Percentiles rank a stretch among this genome's conserved stretches.
Evolutionary conservation across 2,113 vertebrate genomes (phyloP).

Genomic region (Megaceryle torquata): DNA sequence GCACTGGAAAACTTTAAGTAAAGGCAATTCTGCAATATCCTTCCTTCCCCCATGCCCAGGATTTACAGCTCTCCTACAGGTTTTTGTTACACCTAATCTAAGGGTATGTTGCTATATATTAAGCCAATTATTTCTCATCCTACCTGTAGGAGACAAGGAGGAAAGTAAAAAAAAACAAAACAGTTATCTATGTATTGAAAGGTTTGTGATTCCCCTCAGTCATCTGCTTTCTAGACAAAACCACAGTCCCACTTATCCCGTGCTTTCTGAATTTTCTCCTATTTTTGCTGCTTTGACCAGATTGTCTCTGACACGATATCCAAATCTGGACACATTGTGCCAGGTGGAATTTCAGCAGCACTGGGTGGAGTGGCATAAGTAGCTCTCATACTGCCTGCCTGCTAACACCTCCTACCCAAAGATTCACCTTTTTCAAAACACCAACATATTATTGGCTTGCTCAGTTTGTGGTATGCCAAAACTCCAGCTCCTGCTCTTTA

Average conservation of each 20-base stretch:
- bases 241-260: neutral
- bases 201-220: neutral
- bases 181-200: neutral
- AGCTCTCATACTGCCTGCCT: conserved; percentile 21
- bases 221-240: conserved; percentile 24
- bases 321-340: conserved; percentile 31
- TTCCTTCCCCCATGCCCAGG: neutral
- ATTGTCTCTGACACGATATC: conserved; percentile 31
- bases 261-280: conserved; percentile 4
- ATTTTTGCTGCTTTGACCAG: conserved; percentile 25
- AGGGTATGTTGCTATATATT: neutral
- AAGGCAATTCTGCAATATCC: neutral
- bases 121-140: neutral
- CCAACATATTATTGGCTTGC: conserved; percentile 36
- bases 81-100: neutral
- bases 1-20: neutral
- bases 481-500: neutral
- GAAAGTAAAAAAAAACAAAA: neutral
- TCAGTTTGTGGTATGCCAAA: conserved; percentile 13
- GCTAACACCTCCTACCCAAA: conserved; percentile 51
- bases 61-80: neutral
- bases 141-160: neutral
- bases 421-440: conserved; percentile 54
- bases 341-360: conserved; percentile 41
- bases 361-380: conserved; percentile 1